These are phyloP conservation scores for Hozukius guyotensis DNA, from an alignment of 2,797 vertebrate genomes.

Conservation along the genomic window DNA sequence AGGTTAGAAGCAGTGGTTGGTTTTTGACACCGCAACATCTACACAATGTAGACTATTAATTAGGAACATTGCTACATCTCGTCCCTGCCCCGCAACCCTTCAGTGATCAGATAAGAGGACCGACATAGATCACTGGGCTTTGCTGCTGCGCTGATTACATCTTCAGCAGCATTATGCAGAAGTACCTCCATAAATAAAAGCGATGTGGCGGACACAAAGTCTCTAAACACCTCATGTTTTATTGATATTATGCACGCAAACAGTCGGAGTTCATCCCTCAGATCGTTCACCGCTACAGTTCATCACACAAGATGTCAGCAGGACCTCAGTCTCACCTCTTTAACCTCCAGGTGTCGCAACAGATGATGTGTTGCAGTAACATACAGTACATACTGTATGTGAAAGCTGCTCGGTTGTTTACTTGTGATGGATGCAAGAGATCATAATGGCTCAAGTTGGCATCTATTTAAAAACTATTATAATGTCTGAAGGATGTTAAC, in stretches of 20 bases:
- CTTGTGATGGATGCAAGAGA: background rate
- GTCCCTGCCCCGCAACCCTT: conserved; percentile 6
- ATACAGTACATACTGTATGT: background rate
- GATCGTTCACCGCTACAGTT: background rate
- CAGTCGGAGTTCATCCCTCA: conserved; percentile 42
- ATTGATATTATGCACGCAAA: conserved; percentile 59
- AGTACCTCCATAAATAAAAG: conserved; percentile 66
- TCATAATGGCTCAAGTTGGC: background rate
- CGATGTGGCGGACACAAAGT: conserved; percentile 42
- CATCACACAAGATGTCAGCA: conserved; percentile 46
- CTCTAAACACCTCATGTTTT: conserved; percentile 69
- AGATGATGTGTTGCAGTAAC: conserved; percentile 1
- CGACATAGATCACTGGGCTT: conserved; percentile 61
- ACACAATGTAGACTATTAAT: conserved; percentile 36
- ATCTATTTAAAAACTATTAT: background rate
- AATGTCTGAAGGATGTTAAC: background rate
- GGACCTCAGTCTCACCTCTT: conserved; percentile 46
- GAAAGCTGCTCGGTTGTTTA: background rate
- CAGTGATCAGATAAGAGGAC: conserved; percentile 49
- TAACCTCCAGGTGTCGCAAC: conserved; percentile 11
- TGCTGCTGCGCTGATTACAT: conserved; percentile 67
- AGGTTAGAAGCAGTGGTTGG: background rate
- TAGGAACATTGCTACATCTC: conserved; percentile 18
- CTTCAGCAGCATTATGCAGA: conserved; percentile 67
- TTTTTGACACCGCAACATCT: conserved; percentile 24